Percentiles rank a stretch among this genome's conserved stretches.
These are phyloP conservation scores for Polymixis flavicincta DNA, from an alignment of 2,888 invertebrate genomes.

Conservation along the genomic window DNA sequence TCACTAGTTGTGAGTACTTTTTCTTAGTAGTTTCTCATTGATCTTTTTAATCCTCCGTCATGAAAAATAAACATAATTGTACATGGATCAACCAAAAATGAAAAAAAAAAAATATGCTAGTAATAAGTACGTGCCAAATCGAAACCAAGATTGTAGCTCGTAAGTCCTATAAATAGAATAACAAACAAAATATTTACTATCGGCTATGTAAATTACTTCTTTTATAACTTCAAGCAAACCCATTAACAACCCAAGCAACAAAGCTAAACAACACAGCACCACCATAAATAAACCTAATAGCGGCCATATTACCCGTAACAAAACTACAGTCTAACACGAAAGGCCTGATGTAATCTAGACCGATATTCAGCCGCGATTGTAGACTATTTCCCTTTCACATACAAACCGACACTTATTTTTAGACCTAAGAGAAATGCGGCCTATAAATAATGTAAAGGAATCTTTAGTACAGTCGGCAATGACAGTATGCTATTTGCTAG, in stretches of 20 bases:
- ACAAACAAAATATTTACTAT: no score
- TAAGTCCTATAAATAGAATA: not conserved
- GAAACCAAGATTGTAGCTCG: not conserved
- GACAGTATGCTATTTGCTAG: not conserved
- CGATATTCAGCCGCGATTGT: constrained; percentile 21
- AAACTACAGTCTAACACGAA: constrained; percentile 40
- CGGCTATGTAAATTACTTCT: not conserved
- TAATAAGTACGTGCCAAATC: not conserved
- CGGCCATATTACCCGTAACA: constrained; percentile 24
- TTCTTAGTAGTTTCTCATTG: not conserved
- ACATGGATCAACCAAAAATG: no score
- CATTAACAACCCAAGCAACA: not conserved
- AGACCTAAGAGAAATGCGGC: constrained; percentile 20
- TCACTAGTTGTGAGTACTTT: not conserved
- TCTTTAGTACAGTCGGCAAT: constrained; percentile 13
- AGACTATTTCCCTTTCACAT: constrained; percentile 34
- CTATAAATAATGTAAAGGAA: constrained; percentile 5
- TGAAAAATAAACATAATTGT: not conserved
- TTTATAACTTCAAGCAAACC: not conserved
- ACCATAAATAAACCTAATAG: constrained; percentile 27
- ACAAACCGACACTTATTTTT: constrained; percentile 31
- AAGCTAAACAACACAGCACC: not conserved
- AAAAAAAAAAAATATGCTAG: no score
- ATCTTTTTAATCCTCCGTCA: not conserved
- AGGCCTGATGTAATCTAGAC: constrained; percentile 33